Evolutionary conservation across 2,888 invertebrate genomes (phyloP).

Genomic region (Cheilosia impressa): DNA sequence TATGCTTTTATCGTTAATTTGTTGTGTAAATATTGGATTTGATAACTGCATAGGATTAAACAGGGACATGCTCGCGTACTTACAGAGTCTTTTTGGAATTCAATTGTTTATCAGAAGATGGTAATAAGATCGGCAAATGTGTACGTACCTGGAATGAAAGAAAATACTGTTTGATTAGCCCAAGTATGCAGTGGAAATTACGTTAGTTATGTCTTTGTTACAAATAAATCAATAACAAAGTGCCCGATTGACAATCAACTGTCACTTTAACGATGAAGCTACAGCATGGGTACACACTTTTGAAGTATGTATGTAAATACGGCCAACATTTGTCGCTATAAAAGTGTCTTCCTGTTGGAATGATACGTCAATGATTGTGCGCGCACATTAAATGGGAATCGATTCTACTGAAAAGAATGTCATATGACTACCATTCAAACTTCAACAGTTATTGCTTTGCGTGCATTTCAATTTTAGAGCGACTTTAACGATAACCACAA

Average conservation of each 20-base stretch:
- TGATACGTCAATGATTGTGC: not conserved
- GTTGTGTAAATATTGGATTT: conserved; percentile 32
- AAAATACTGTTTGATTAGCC: conserved; percentile 15
- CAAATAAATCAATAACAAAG: too few species aligned
- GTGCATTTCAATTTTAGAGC: conserved; percentile 39
- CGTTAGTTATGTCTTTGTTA: not conserved
- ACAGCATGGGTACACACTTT: too few species aligned
- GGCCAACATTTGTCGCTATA: not conserved
- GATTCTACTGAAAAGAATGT: not conserved
- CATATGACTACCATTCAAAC: conserved; percentile 22
- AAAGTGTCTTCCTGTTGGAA: conserved; percentile 5
- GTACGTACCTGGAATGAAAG: conserved; percentile 56
- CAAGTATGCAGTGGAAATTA: too few species aligned
- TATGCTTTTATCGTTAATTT: conserved; percentile 27
- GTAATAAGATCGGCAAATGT: not conserved
- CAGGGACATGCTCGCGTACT: not conserved
- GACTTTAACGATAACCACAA: conserved; percentile 44
- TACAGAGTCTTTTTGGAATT: not conserved
- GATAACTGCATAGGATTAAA: conserved; percentile 13
- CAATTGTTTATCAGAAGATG: not conserved
- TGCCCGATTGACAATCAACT: too few species aligned
- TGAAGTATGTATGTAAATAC: too few species aligned
- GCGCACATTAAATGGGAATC: not conserved
- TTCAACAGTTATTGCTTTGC: conserved; percentile 20
- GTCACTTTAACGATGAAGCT: too few species aligned